Evolutionary conservation across 2,113 vertebrate genomes (phyloP).

Genomic region (Hystrix brachyura): DNA sequence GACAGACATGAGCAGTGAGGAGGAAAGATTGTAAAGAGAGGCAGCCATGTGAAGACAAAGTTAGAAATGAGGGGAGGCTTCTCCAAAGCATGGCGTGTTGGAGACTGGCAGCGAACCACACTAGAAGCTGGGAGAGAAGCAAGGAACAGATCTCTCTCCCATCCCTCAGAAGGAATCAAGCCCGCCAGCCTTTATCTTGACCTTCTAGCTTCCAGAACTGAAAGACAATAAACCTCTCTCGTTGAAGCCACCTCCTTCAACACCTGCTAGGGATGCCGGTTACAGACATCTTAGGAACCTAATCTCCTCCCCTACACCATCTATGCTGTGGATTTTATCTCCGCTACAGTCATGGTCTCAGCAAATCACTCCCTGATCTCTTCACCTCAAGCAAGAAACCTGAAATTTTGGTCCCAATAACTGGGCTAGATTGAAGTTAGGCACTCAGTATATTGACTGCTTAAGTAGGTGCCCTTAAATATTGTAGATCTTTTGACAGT

Average conservation of each 20-base stretch:
- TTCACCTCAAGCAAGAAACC: not conserved
- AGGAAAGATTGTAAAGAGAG: not conserved
- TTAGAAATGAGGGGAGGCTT: not conserved
- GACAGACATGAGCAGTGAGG: not conserved
- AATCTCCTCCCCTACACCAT: not conserved
- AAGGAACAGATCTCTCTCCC: not conserved
- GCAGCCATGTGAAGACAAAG: not conserved
- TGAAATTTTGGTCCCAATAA: not conserved
- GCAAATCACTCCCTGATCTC: not conserved
- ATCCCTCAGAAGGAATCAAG: not conserved
- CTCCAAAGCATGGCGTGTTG: not conserved
- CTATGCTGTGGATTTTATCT: not conserved
- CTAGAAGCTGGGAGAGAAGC: not conserved
- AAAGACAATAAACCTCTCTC: not conserved
- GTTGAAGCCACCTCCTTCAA: not conserved
- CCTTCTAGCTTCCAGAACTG: not conserved
- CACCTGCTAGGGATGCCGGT: not conserved
- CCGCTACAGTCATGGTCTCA: not conserved
- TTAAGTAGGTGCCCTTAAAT: conserved; percentile 50
- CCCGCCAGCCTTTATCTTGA: not conserved
- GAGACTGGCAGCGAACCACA: too few relatives aligned
- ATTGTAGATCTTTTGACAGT: conserved; percentile 53
- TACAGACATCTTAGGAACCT: too few relatives aligned
- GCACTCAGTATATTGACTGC: not conserved
- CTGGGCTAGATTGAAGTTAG: not conserved